These are phyloP conservation scores for Dipodomys merriami DNA, from an alignment of 2,113 vertebrate species.

Conservation along the genomic window DNA sequence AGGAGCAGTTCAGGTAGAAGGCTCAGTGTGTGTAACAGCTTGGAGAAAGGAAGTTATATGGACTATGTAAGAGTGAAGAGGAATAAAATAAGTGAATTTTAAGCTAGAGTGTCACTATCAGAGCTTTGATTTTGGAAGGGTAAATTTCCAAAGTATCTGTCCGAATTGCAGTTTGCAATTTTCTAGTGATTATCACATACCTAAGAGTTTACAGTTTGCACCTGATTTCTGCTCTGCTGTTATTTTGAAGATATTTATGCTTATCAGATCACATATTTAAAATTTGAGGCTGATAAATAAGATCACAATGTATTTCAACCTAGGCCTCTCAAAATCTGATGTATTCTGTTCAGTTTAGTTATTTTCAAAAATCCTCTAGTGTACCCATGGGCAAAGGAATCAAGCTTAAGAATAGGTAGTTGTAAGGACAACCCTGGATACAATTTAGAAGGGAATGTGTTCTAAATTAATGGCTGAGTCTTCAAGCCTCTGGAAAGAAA, in stretches of 20 bases:
- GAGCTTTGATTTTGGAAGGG: neutral
- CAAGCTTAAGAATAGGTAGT: conserved; percentile 1
- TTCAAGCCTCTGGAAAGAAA: neutral
- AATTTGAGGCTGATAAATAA: conserved; percentile 12
- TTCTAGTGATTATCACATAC: neutral
- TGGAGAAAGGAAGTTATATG: neutral
- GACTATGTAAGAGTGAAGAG: neutral
- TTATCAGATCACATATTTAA: neutral
- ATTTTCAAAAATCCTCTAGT: neutral
- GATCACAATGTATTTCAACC: neutral
- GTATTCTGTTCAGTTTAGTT: neutral
- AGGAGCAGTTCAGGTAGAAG: neutral
- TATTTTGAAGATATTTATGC: neutral
- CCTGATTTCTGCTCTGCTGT: neutral
- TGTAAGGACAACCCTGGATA: neutral
- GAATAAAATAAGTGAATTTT: conserved; percentile 8
- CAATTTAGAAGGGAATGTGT: neutral
- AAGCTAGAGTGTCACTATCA: neutral
- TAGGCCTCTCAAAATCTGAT: neutral
- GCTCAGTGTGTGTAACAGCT: neutral
- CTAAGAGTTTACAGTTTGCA: neutral
- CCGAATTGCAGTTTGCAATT: neutral
- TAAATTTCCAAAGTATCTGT: neutral
- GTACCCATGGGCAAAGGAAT: neutral
- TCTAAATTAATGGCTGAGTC: neutral